Percentiles rank a stretch among this genome's conserved stretches.
Evolutionary conservation across 2,888 invertebrate species (phyloP).

Genomic region (Epirrhoe tristata): DNA sequence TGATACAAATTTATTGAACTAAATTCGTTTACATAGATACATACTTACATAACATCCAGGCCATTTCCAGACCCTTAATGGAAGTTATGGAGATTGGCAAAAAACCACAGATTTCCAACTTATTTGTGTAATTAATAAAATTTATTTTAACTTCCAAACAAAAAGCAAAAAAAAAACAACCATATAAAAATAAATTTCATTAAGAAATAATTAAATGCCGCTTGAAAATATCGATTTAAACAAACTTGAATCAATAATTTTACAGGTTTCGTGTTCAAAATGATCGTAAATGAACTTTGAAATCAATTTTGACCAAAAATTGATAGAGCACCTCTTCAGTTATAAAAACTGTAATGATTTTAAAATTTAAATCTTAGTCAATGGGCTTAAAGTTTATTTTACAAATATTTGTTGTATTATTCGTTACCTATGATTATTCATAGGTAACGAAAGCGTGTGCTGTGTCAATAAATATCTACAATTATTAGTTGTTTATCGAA

Average conservation of each 20-base stretch:
- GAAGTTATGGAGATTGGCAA: too few relatives aligned
- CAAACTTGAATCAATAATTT: not conserved
- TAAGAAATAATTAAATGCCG: too few relatives aligned
- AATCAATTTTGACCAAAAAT: constrained; percentile 9
- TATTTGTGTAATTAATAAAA: too few relatives aligned
- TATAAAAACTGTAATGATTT: too few relatives aligned
- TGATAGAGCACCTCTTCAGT: not conserved
- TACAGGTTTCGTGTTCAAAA: not conserved
- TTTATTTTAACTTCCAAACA: too few relatives aligned
- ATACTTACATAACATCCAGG: too few relatives aligned
- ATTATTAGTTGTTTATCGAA: constrained; percentile 46
- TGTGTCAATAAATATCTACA: constrained; percentile 48
- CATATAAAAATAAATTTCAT: too few relatives aligned
- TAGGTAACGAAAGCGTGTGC: constrained; percentile 41
- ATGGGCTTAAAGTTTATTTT: constrained; percentile 3
- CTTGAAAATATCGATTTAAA: too few relatives aligned
- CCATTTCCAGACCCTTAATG: too few relatives aligned
- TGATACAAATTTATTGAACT: constrained; percentile 1
- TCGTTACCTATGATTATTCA: too few relatives aligned
- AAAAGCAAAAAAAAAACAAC: too few relatives aligned
- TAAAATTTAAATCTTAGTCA: not conserved
- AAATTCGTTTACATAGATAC: not conserved
- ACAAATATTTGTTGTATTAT: constrained; percentile 31
- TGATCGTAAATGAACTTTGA: constrained; percentile 6
- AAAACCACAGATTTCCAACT: too few relatives aligned